Evolutionary conservation across 1,140 invertebrate species (phyloP).

Genomic region (Lordiphosa mommai): DNA sequence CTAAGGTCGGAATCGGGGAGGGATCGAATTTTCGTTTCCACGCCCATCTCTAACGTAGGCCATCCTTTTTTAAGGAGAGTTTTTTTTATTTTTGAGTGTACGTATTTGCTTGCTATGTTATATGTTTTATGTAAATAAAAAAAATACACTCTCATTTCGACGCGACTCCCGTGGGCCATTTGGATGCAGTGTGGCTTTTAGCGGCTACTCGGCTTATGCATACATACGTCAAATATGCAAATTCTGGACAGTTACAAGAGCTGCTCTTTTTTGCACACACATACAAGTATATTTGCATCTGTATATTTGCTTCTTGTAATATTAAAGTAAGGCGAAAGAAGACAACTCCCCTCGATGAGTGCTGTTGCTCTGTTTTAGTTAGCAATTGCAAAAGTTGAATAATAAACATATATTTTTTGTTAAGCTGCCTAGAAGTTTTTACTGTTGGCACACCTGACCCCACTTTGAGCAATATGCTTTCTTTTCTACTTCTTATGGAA

Average conservation of each 20-base stretch:
- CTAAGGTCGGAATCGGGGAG: too few species aligned
- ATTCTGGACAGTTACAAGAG: conserved; percentile 20
- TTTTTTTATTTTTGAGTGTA: too few species aligned
- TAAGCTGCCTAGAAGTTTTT: not conserved
- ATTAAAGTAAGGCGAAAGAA: not conserved
- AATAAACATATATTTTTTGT: conserved; percentile 15
- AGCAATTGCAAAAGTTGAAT: conserved; percentile 22
- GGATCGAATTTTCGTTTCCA: too few species aligned
- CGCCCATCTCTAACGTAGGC: too few species aligned
- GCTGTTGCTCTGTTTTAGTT: conserved; percentile 11
- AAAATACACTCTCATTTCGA: conserved; percentile 44
- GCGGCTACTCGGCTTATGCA: conserved; percentile 46
- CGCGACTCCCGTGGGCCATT: conserved; percentile 47
- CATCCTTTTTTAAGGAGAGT: too few species aligned
- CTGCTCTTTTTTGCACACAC: not conserved
- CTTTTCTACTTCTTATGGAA: conserved; percentile 2
- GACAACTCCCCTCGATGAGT: not conserved
- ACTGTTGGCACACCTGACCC: conserved; percentile 30
- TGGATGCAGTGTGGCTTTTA: conserved; percentile 67
- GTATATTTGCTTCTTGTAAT: conserved; percentile 1
- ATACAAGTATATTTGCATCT: conserved; percentile 8
- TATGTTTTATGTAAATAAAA: conserved; percentile 37
- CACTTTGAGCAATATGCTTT: conserved; percentile 18
- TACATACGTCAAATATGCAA: conserved; percentile 55
- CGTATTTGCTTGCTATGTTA: conserved; percentile 11